Evolutionary conservation across 2,797 vertebrate genomes (phyloP), one percentile per base, ranked within the genome.

Genomic region (Gouania willdenowi): DNA sequence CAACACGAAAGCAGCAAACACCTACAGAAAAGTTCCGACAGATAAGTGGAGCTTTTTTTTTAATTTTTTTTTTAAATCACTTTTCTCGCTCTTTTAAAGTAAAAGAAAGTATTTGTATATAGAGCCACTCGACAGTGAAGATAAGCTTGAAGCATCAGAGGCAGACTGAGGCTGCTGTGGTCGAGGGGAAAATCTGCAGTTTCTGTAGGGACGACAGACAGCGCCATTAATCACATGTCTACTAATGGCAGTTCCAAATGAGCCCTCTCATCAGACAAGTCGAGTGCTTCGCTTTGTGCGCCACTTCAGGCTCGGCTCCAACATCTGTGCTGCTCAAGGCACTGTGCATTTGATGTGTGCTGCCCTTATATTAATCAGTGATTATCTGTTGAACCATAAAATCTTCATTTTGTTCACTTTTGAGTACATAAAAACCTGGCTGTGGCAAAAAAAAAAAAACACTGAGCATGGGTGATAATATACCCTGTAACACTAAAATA

Each of bases 161-260:
- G 41, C 25, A 46, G 47, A 35, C 60, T 48, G 57, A 46, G 49
- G 47, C 30, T 17, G 26, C 16, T 38, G 60, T 35, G 45, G 60
- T 55, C 42, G 23, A 35, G 70, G 55, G 24, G 40, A 66, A 47
- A n/a, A n/a, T n/a, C n/a, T n/a, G n/a, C n/a, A 62, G 67, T 56
- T 79, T 57, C 58, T 56, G 60, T 52, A 53, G 48, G 36, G 57
- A 70, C 54, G 3, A 62, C 40, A 56, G 71, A 66, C 64, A 84
- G 41, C 70, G 71, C 71, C 77, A 91, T 93, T 92, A 93, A 93
- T 94, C 92, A 94, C 44, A 77, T 34, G 82, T 91, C 84, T 81
- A 56, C 54, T 76, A 85, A 82, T 88, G 90, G 90, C 90, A 92
- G 83, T 83, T 91, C 89, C 84, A 91, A 91, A 93, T 81, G 88